A percentile compares a stretch with the other conserved stretches of the same genome.
These are phyloP conservation scores for Mya arenaria DNA, from an alignment of 1,140 invertebrate species.

Conservation along the genomic window DNA sequence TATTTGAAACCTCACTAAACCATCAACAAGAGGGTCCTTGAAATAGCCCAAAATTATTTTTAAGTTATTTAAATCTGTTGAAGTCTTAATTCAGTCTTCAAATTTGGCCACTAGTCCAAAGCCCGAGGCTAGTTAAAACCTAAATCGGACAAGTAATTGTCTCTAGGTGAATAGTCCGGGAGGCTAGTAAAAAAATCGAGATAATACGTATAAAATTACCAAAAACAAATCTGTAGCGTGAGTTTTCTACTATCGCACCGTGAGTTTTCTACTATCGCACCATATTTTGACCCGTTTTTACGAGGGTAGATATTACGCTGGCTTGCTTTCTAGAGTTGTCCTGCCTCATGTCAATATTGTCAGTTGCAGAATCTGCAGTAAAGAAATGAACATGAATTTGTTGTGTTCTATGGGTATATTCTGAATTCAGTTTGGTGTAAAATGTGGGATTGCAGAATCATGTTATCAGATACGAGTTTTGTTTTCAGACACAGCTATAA, in stretches of 20 bases:
- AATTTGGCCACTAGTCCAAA: conserved; percentile 23
- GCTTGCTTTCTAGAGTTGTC: conserved; percentile 13
- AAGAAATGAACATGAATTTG: conserved; percentile 7
- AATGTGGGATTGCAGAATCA: conserved; percentile 13
- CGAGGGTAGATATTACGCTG: conserved; percentile 15
- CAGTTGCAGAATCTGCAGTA: conserved; percentile 10
- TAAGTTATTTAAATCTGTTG: conserved; percentile 23
- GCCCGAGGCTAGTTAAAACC: conserved; percentile 25
- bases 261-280: conserved; percentile 25
- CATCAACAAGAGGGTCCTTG: conserved; percentile 17
- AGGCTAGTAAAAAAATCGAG: conserved; percentile 21
- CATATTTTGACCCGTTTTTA: conserved; percentile 27
- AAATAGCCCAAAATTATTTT: conserved; percentile 27
- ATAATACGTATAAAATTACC: conserved; percentile 30
- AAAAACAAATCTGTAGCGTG: conserved; percentile 17
- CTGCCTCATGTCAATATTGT: conserved; percentile 13
- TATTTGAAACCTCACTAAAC: conserved; percentile 27
- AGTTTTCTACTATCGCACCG: conserved; percentile 23
- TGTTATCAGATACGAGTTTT: conserved; percentile 14
- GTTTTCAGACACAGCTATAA: conserved; percentile 14
- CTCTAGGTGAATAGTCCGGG: conserved; percentile 22
- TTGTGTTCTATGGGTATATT: conserved; percentile 14
- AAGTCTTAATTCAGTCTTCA: conserved; percentile 29
- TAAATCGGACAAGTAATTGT: conserved; percentile 24
- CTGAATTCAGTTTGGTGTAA: conserved; percentile 14